Evolutionary conservation across 1,140 invertebrate species (phyloP), one percentile per base, ranked within the genome.

Genomic region (Drosophila tsacasi): DNA sequence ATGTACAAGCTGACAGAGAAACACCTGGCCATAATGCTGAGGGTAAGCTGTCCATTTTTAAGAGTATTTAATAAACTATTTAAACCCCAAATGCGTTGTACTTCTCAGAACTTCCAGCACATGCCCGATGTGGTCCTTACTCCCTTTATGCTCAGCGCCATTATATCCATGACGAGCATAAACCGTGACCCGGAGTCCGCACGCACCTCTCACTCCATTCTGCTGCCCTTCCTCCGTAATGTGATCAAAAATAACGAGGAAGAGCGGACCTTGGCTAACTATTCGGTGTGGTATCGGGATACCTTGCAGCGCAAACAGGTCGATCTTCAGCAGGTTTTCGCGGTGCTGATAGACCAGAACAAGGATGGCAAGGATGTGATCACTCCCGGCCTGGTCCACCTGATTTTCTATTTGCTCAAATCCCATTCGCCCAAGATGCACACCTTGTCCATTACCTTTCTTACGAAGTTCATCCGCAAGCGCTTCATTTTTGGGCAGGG

Each of bases 331-430:
- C 91, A 93, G 65, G 79, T 93, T 0, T 85, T 93, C 13, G 57
- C 68, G 0, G 89, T 93, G 25, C 81, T 93, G 0, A 91, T 93
- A 23, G 92, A 93, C 66, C 92, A 92, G 35, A 93, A 93, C 58
- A 92, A 93, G 57, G 89, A 93, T 40, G 92, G 92, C 30, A 93
- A 91, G 37, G 92, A 93, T 76, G 77, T 87, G 13, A 87, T 93
- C 9, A 93, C 92, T 1, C 92, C 92, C 0, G 92, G 92, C 0
- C 59, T 93, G 2, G 76, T 92, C 1, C 83, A 91, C 21, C 57
- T 93, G 8, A 81, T 84, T 1, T 93, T 93, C 69, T 71, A 77
- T 5, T 50, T 93, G 50, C 74, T 93, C 0, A 93, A 92, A 42
- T 62, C 89, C 0, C 79, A 91, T 12, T 68, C 78, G 4, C 75